A percentile compares a stretch with the other conserved stretches of the same genome.
phyloP scores from a whole-genome alignment of 92 coral and sea anemone genomes.

The Parazoanthus atlanticus region DNA sequence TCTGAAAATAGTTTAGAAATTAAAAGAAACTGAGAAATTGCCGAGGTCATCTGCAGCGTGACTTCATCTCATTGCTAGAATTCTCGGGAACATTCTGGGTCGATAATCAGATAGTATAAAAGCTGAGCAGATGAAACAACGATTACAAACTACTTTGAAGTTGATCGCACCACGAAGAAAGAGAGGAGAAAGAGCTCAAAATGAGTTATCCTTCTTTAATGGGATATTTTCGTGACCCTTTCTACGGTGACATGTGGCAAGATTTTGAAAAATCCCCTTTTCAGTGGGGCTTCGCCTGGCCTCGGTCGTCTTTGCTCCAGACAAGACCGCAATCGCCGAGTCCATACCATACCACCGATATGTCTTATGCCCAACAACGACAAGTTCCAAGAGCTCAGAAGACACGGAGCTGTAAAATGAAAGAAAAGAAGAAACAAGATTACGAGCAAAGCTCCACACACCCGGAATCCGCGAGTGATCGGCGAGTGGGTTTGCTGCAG shows the following conservation, averaged over 20 bases:
- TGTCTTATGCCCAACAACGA: background rate
- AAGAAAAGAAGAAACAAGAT: background rate
- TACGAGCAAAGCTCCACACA: background rate
- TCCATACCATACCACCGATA: no score
- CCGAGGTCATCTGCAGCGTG: no score
- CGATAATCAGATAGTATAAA: background rate
- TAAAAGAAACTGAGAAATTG: no score
- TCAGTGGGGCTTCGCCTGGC: slow-evolving; percentile 18
- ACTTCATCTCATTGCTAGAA: no score
- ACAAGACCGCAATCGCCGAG: no score
- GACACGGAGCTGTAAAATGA: background rate
- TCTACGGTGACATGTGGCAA: slow-evolving; percentile 9
- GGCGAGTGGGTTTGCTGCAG: no score
- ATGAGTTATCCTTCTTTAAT: slow-evolving; percentile 23
- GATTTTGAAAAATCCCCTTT: background rate
- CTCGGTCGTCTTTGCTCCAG: background rate
- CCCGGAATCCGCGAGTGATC: background rate
- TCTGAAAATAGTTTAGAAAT: no score
- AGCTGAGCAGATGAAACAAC: background rate
- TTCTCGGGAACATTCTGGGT: background rate
- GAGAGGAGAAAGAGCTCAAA: background rate
- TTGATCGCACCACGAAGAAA: background rate
- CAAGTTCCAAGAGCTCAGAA: background rate
- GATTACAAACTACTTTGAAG: background rate
- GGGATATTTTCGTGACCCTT: slow-evolving; percentile 5